A percentile compares a stretch with the other conserved stretches of the same genome.
phyloP scores from a whole-genome alignment of 2,888 invertebrate species.

The Syrphus vitripennis region DNA sequence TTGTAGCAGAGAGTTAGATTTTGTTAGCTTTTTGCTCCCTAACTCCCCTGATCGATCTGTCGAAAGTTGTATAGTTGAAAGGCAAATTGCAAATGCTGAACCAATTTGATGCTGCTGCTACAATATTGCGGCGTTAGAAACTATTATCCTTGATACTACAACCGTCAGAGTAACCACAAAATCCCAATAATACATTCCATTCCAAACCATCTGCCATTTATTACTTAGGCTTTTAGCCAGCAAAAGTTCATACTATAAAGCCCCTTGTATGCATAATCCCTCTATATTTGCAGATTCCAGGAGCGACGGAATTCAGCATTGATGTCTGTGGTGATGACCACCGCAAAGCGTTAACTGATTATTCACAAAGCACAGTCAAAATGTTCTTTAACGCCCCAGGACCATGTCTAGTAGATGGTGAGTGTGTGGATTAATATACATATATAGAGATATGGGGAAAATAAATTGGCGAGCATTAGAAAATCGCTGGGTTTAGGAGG shows the following conservation, averaged over 20 bases:
- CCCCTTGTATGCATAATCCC: background rate
- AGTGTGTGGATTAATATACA: conserved; percentile 73
- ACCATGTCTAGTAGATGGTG: conserved; percentile 78
- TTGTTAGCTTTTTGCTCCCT: background rate
- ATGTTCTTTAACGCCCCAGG: conserved; percentile 77
- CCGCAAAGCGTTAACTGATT: conserved; percentile 78
- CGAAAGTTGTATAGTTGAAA: background rate
- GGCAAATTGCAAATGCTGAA: conserved; percentile 14
- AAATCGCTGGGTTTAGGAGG: background rate
- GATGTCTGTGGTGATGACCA: conserved; percentile 76
- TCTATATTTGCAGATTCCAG: conserved; percentile 57
- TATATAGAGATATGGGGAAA: background rate
- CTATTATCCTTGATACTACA: conserved; percentile 55
- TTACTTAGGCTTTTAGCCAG: conserved; percentile 58
- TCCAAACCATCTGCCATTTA: conserved; percentile 44
- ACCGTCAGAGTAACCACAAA: conserved; percentile 51
- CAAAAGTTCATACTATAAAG: conserved; percentile 25
- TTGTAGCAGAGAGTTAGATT: background rate
- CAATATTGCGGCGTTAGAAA: conserved; percentile 42
- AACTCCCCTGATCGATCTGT: background rate
- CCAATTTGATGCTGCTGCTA: conserved; percentile 9
- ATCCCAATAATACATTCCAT: conserved; percentile 59
- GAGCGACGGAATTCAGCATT: conserved; percentile 67
- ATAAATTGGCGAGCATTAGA: background rate
- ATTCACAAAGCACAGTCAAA: conserved; percentile 79